These are phyloP conservation scores for Epinephelus cyanopodus DNA, from an alignment of 2,113 vertebrate genomes.

Conservation along the genomic window DNA sequence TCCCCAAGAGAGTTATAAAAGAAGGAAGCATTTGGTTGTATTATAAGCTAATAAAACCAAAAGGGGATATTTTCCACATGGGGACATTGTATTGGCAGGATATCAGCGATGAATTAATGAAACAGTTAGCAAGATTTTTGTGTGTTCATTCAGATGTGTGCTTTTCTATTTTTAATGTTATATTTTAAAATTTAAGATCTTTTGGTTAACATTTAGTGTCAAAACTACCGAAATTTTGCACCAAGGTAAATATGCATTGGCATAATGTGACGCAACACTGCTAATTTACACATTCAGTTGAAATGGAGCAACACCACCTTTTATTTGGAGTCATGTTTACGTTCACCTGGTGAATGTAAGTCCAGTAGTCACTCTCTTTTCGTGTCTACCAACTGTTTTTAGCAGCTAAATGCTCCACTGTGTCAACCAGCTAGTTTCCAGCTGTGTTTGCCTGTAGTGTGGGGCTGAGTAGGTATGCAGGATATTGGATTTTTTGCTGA, in stretches of 20 bases:
- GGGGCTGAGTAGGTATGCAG: too few relatives aligned
- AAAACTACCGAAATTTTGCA: background rate
- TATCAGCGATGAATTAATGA: background rate
- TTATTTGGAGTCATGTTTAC: too few relatives aligned
- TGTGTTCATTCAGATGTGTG: background rate
- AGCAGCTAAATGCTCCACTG: too few relatives aligned
- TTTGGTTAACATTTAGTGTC: background rate
- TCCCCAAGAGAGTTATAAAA: conserved; percentile 18
- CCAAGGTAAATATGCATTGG: background rate
- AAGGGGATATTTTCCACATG: background rate
- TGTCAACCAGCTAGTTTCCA: too few relatives aligned
- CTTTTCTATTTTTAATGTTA: background rate
- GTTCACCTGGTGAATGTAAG: too few relatives aligned
- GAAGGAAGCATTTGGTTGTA: background rate
- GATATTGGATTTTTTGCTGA: too few relatives aligned
- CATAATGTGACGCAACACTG: background rate
- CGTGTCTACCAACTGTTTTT: too few relatives aligned
- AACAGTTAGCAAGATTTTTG: background rate
- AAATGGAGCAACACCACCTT: too few relatives aligned
- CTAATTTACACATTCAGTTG: too few relatives aligned
- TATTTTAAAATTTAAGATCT: too few relatives aligned
- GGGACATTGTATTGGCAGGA: background rate
- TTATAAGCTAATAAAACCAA: background rate
- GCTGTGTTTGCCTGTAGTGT: too few relatives aligned
- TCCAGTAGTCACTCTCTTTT: too few relatives aligned